A percentile compares a stretch with the other conserved stretches of the same genome.
These are phyloP conservation scores for Brienomyrus longianalis DNA, from an alignment of 2,113 vertebrate species.

Conservation along the genomic window DNA sequence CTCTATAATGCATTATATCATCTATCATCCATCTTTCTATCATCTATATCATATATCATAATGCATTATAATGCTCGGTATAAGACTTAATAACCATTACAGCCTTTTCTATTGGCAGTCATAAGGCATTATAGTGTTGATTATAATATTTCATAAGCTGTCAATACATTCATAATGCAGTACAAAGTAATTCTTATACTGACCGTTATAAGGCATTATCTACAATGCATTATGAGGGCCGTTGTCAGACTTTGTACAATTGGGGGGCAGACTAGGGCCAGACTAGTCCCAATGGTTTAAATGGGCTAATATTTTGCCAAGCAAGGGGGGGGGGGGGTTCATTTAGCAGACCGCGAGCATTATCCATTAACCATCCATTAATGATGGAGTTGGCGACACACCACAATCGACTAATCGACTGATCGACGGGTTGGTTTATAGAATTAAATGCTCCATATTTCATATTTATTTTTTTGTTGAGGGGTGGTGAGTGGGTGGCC, in stretches of 20 bases:
- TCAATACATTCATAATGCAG: neutral
- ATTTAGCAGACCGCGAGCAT: too few species aligned
- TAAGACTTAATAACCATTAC: neutral
- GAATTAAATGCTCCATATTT: too few species aligned
- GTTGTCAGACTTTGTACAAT: neutral
- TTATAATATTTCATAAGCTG: neutral
- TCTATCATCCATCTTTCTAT: neutral
- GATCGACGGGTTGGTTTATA: too few species aligned
- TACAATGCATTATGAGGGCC: neutral
- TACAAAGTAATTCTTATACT: neutral
- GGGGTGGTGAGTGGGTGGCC: too few species aligned
- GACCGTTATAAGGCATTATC: neutral
- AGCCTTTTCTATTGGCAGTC: neutral
- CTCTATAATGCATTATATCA: neutral
- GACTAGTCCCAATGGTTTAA: neutral
- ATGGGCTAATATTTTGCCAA: neutral
- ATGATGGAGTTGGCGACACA: too few species aligned
- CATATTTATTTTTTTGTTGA: too few species aligned
- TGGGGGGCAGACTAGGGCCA: too few species aligned
- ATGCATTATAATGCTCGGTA: neutral
- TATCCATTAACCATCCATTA: too few species aligned
- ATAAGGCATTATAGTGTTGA: neutral
- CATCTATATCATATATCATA: neutral
- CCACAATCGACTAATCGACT: too few species aligned
- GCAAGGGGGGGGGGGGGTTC: too few species aligned